Evolutionary conservation across 2,888 invertebrate genomes (phyloP).

Genomic region (Volucella zonaria): DNA sequence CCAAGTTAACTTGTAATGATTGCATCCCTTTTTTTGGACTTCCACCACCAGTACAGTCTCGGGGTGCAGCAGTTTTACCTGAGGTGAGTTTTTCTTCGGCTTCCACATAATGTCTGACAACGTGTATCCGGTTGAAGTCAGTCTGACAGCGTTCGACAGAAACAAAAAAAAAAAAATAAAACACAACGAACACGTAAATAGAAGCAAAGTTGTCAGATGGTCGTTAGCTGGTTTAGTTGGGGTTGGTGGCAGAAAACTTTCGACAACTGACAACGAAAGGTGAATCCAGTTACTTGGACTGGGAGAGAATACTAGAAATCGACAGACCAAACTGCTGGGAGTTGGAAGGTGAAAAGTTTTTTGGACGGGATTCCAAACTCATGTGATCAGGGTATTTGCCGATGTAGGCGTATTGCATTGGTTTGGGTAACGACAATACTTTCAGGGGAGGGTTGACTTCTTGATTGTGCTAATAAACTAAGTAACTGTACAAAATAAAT

Average conservation of each 20-base stretch:
- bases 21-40: constrained; percentile 49
- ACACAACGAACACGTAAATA: neutral
- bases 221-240: neutral
- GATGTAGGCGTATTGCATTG: too few relatives aligned
- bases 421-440: too few relatives aligned
- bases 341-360: constrained; percentile 8
- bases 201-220: constrained; percentile 49
- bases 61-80: constrained; percentile 58
- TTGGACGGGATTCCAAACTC: constrained; percentile 55
- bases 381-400: constrained; percentile 11
- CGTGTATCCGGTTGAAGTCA: constrained; percentile 70
- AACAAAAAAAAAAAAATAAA: constrained; percentile 31
- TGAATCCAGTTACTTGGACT: constrained; percentile 32
- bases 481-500: too few relatives aligned
- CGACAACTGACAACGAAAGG: constrained; percentile 63
- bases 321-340: constrained; percentile 15
- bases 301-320: constrained; percentile 29
- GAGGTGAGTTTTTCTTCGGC: constrained; percentile 56
- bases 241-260: constrained; percentile 41
- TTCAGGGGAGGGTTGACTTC: too few relatives aligned
- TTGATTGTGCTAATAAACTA: too few relatives aligned
- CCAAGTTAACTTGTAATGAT: constrained; percentile 56
- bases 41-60: constrained; percentile 8
- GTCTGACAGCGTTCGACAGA: constrained; percentile 69
- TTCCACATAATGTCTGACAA: constrained; percentile 70